Conservation (phyloP, 2,888 invertebrate genomes). For the Helicoverpa assulta region DNA sequence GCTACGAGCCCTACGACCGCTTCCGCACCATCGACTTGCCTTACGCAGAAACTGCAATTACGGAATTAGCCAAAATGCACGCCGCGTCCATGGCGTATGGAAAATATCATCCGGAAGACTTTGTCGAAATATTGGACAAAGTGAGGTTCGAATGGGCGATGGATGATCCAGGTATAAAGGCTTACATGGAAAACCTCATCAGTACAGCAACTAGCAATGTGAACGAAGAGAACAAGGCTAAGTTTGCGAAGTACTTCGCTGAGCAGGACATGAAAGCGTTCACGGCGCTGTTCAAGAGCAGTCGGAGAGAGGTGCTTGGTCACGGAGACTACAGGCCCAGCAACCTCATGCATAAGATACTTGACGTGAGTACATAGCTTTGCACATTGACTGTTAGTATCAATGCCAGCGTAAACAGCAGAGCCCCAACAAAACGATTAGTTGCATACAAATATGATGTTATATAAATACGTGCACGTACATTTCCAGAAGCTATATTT, state of each 20-base stretch:
- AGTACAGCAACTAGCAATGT: constrained; percentile 50
- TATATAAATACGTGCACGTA: not conserved
- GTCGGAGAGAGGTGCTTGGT: not conserved
- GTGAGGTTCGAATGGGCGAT: constrained; percentile 53
- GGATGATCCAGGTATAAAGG: constrained; percentile 12
- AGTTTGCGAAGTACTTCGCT: constrained; percentile 60
- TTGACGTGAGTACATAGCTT: not conserved
- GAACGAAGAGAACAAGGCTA: constrained; percentile 64
- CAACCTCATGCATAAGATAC: constrained; percentile 3
- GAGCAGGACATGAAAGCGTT: not conserved
- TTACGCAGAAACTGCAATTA: constrained; percentile 72
- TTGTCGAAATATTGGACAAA: constrained; percentile 56
- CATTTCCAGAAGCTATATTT: too few species aligned
- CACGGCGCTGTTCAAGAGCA: not conserved
- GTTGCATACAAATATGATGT: not conserved
- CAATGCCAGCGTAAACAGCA: not conserved
- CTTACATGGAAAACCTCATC: constrained; percentile 32
- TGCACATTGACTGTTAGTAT: too few species aligned
- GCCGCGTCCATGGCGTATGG: constrained; percentile 76
- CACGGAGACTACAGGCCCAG: constrained; percentile 2
- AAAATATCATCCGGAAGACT: constrained; percentile 72
- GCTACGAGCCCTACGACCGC: constrained; percentile 73
- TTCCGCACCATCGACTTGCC: constrained; percentile 75
- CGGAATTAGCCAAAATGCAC: constrained; percentile 79
- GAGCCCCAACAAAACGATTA: not conserved